phyloP scores from a whole-genome alignment of 2,797 vertebrate species.

The Halcyon chelicuti region DNA sequence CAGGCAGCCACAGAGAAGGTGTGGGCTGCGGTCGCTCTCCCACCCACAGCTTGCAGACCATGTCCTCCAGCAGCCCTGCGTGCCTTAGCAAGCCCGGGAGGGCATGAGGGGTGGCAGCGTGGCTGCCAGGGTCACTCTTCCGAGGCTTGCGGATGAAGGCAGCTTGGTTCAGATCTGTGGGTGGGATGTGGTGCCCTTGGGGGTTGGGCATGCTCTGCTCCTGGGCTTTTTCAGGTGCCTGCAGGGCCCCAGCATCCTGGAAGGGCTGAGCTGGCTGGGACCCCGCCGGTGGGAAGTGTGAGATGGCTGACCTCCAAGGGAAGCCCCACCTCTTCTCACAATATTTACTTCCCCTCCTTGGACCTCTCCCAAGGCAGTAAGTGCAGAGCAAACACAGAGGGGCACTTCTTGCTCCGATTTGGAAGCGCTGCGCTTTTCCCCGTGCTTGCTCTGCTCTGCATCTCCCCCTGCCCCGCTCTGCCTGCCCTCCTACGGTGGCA shows the following conservation, averaged over 20 bases:
- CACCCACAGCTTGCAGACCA: background rate
- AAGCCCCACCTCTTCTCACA: slow-evolving; percentile 65
- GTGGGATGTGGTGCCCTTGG: background rate
- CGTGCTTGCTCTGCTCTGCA: rapidly evolving
- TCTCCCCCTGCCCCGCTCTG: background rate
- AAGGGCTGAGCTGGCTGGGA: background rate
- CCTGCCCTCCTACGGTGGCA: background rate
- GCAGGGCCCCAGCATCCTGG: slow-evolving; percentile 18
- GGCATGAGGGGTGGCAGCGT: background rate
- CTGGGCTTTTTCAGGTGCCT: background rate
- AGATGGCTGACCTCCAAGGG: background rate
- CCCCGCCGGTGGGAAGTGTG: background rate
- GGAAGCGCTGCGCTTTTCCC: background rate
- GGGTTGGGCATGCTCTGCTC: background rate
- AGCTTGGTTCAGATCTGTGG: background rate
- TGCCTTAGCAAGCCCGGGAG: background rate
- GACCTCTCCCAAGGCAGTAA: background rate
- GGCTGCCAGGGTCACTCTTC: background rate
- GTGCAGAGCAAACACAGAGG: slow-evolving; percentile 21
- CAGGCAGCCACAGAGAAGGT: background rate
- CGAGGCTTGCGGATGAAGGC: background rate
- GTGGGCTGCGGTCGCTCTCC: rapidly evolving
- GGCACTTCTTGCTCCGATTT: background rate
- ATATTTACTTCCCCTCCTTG: slow-evolving; percentile 56
- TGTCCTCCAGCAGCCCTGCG: background rate